Conservation (phyloP, 2,888 invertebrate genomes). For the Nomada fucata region DNA sequence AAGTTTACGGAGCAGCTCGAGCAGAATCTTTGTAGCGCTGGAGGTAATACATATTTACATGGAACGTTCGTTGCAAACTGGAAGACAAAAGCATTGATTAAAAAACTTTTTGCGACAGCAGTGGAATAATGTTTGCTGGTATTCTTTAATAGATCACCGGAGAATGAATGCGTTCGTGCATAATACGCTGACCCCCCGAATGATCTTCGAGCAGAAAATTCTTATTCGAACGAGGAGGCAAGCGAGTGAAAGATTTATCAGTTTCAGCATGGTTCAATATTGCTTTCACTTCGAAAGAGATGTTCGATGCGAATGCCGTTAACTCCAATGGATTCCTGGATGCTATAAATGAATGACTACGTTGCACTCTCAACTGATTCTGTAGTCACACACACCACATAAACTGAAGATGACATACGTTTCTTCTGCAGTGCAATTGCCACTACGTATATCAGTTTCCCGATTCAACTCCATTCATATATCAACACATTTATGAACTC, state of each 20-base stretch:
- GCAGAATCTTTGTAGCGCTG: no score
- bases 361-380: slow-evolving; percentile 33
- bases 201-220: slow-evolving; percentile 25
- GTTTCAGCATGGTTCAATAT: slow-evolving; percentile 42
- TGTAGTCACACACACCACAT: neutral
- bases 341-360: slow-evolving; percentile 25
- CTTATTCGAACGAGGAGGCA: slow-evolving; percentile 20
- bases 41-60: no score
- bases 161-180: slow-evolving; percentile 23
- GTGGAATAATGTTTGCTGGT: neutral
- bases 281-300: slow-evolving; percentile 50
- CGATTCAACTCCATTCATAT: neutral
- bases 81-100: no score
- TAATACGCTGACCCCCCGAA: slow-evolving; percentile 32
- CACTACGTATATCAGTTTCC: neutral
- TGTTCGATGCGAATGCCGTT: slow-evolving; percentile 45
- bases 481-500: neutral
- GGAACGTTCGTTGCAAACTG: no score
- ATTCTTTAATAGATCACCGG: slow-evolving; percentile 2
- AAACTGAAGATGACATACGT: neutral
- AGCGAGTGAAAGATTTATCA: slow-evolving; percentile 41
- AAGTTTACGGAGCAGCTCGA: no score
- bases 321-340: slow-evolving; percentile 27
- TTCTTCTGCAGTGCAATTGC: neutral
- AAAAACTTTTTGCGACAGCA: no score